These are phyloP conservation scores for Leistus spinibarbis DNA, from an alignment of 2,888 invertebrate species.

Conservation along the genomic window DNA sequence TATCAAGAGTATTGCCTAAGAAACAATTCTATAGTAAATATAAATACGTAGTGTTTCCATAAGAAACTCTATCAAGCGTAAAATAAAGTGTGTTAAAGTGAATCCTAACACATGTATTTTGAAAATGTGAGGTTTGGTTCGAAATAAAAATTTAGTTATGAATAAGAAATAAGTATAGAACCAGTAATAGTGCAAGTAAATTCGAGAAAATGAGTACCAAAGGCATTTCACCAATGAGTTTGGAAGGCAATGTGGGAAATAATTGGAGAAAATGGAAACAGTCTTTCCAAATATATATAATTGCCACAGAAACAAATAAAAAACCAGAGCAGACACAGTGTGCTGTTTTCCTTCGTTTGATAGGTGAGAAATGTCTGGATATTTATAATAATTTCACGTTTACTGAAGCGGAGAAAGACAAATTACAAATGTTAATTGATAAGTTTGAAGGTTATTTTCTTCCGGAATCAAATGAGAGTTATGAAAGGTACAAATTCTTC, in stretches of 20 bases:
- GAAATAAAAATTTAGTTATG: no score
- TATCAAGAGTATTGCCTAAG: no score
- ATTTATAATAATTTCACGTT: slow-evolving; percentile 40
- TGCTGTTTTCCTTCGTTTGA: slow-evolving; percentile 40
- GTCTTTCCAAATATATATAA: slow-evolving; percentile 31
- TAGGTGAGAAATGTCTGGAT: slow-evolving; percentile 40
- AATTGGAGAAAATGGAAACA: slow-evolving; percentile 42
- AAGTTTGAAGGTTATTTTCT: slow-evolving; percentile 41
- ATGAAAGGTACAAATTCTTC: slow-evolving; percentile 39
- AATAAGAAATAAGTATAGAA: neutral
- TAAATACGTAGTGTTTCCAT: no score
- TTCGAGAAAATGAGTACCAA: neutral
- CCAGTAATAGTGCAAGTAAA: neutral
- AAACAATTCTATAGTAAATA: no score
- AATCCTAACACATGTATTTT: no score
- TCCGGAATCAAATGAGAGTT: slow-evolving; percentile 38
- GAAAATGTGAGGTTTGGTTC: no score
- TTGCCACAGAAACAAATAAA: slow-evolving; percentile 22
- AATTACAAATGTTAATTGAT: slow-evolving; percentile 21
- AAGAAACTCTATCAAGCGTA: no score
- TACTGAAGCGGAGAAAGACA: slow-evolving; percentile 24
- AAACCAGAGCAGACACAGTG: slow-evolving; percentile 30
- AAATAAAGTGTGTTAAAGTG: no score
- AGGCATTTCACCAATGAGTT: slow-evolving; percentile 16
- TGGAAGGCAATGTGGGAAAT: slow-evolving; percentile 38